Conservation (phyloP, 2,888 invertebrate species). For the Tachina fera region DNA sequence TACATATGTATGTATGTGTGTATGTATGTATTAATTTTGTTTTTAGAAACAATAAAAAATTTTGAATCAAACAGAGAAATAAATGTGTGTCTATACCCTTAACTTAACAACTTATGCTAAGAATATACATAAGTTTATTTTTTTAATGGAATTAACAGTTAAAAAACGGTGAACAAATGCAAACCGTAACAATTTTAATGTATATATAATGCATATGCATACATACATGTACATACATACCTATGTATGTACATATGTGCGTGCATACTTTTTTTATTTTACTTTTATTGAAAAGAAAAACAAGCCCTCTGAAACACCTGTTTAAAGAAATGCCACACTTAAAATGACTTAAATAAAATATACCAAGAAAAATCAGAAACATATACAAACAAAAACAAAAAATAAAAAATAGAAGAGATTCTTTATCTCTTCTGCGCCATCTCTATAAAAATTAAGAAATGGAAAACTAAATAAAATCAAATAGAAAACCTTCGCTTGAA, state of each 20-base stretch:
- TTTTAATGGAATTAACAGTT: conserved; percentile 20
- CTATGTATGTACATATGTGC: background rate
- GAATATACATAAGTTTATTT: background rate
- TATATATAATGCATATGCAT: background rate
- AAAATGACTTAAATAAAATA: conserved; percentile 7
- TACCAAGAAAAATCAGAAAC: background rate
- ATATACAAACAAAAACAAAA: conserved; percentile 15
- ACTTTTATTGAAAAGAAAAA: conserved; percentile 25
- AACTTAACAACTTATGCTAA: conserved; percentile 6
- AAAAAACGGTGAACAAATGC: conserved; percentile 17
- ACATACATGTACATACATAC: too few relatives aligned
- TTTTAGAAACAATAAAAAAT: conserved; percentile 10
- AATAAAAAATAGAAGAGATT: conserved; percentile 41
- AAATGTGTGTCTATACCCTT: background rate
- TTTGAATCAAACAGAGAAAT: background rate
- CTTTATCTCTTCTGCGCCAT: conserved; percentile 57
- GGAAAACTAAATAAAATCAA: conserved; percentile 37
- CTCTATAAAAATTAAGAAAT: conserved; percentile 27
- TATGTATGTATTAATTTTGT: too few relatives aligned
- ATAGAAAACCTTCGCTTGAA: conserved; percentile 44
- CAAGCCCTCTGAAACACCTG: conserved; percentile 54
- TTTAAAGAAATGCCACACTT: conserved; percentile 12
- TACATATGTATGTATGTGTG: too few relatives aligned
- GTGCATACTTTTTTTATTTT: background rate
- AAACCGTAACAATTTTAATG: conserved; percentile 7